A percentile compares a stretch with the other conserved stretches of the same genome.
Evolutionary conservation across 2,888 invertebrate genomes (phyloP).

Genomic region (Parnassius smintheus): DNA sequence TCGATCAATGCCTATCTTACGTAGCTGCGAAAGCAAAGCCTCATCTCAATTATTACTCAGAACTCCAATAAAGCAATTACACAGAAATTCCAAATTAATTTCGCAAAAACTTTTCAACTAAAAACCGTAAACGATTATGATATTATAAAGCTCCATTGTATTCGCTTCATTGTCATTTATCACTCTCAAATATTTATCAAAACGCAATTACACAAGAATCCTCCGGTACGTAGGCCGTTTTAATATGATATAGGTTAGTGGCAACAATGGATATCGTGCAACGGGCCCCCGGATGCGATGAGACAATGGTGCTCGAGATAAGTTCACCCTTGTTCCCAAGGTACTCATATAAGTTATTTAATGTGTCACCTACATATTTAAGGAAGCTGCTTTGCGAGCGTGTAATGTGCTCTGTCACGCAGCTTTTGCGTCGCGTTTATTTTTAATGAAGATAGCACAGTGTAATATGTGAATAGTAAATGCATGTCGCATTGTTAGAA

Average conservation of each 20-base stretch:
- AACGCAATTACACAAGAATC: slow-evolving; percentile 15
- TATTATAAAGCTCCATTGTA: slow-evolving; percentile 6
- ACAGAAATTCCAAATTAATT: no score
- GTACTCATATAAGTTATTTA: slow-evolving; percentile 33
- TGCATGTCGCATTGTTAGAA: no score
- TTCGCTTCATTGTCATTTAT: slow-evolving; percentile 12
- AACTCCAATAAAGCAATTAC: no score
- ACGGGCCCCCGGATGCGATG: slow-evolving; percentile 19
- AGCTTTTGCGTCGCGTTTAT: slow-evolving; percentile 5
- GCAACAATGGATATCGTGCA: slow-evolving; percentile 26
- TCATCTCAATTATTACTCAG: no score
- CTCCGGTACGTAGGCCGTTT: slow-evolving; percentile 18
- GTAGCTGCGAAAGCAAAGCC: no score
- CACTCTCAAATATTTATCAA: slow-evolving; percentile 16
- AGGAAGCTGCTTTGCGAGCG: slow-evolving; percentile 10
- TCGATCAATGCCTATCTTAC: no score
- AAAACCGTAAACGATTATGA: no score
- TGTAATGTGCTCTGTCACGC: slow-evolving; percentile 1
- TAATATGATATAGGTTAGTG: slow-evolving; percentile 20
- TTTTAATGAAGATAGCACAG: slow-evolving; percentile 4
- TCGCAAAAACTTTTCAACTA: no score
- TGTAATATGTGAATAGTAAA: no score
- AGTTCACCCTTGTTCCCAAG: slow-evolving; percentile 33
- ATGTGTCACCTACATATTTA: slow-evolving; percentile 32
- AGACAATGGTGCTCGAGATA: slow-evolving; percentile 31